phyloP scores from a whole-genome alignment of 2,888 invertebrate genomes.

The Chaitophorus viminalis region DNA sequence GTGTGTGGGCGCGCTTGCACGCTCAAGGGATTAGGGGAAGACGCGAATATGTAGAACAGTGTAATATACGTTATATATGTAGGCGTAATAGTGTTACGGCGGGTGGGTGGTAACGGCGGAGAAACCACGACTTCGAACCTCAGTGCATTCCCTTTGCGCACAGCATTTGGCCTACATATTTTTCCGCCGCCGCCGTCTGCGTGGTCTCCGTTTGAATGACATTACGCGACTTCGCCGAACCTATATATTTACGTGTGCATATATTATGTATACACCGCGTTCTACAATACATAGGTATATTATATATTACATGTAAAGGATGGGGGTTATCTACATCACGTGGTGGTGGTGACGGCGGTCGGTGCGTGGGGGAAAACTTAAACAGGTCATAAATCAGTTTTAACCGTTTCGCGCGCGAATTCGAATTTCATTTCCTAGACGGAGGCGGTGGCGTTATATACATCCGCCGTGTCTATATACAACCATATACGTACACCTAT shows the following conservation, averaged over 20 bases:
- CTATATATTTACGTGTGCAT: not conserved
- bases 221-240: not conserved
- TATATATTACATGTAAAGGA: not conserved
- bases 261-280: too few species aligned
- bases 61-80: too few species aligned
- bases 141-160: not conserved
- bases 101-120: not conserved
- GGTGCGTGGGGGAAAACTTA: not conserved
- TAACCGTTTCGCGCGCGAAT: not conserved
- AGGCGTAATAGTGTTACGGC: not conserved
- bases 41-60: conserved; percentile 1
- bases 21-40: not conserved
- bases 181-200: not conserved
- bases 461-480: too few species aligned
- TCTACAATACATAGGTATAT: too few species aligned
- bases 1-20: not conserved
- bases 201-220: not conserved
- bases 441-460: not conserved
- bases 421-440: not conserved
- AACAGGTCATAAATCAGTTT: conserved; percentile 16
- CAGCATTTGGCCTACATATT: not conserved
- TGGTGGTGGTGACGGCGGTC: not conserved
- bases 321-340: too few species aligned
- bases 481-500: not conserved
- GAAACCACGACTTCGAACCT: not conserved